Percentiles rank a stretch among this genome's conserved stretches.
Evolutionary conservation across 1,140 invertebrate genomes (phyloP).

Genomic region (Hetaerina americana): DNA sequence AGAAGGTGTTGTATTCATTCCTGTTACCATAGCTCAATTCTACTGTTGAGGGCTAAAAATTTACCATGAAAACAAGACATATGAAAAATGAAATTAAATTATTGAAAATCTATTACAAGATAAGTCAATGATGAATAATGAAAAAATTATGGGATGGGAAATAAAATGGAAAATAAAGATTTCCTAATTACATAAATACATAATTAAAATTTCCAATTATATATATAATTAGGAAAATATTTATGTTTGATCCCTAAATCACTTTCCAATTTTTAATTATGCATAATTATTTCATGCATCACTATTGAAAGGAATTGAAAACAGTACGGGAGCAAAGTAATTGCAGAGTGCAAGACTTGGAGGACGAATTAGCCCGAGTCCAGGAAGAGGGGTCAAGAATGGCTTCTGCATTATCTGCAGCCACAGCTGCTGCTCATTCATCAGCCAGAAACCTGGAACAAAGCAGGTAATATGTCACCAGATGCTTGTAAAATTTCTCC

Average conservation of each 20-base stretch:
- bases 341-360: not conserved
- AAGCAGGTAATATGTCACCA: not conserved
- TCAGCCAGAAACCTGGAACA: not conserved
- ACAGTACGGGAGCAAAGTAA: not conserved
- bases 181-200: not conserved
- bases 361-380: not conserved
- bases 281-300: too few species aligned
- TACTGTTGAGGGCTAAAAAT: not conserved
- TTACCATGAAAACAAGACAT: not conserved
- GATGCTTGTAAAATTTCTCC: not conserved
- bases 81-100: not conserved
- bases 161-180: not conserved
- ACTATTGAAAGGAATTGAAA: not conserved
- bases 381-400: not conserved
- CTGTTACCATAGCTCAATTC: not conserved
- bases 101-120: too few species aligned
- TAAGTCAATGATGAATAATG: not conserved
- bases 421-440: not conserved
- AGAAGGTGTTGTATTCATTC: not conserved
- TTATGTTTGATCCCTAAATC: too few species aligned
- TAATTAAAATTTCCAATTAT: too few species aligned
- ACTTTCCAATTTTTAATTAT: too few species aligned
- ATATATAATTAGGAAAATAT: too few species aligned
- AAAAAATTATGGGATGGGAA: not conserved
- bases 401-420: not conserved